phyloP scores from a whole-genome alignment of 2,113 vertebrate species.

The Lophochroa leadbeateri region DNA sequence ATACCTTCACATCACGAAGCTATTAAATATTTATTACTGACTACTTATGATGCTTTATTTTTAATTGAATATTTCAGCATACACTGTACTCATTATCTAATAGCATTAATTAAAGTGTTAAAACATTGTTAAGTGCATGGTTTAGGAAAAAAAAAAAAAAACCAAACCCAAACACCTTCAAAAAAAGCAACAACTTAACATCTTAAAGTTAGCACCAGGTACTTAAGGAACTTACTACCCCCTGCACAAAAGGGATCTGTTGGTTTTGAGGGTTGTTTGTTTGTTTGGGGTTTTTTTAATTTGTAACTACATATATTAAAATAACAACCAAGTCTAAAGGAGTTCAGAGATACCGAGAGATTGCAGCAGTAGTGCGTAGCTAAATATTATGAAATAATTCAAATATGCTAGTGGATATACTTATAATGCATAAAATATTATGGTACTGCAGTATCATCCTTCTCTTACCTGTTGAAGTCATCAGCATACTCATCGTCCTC shows the following conservation, averaged over 20 bases:
- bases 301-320: background rate
- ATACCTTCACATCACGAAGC: background rate
- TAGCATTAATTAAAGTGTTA: background rate
- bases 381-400: background rate
- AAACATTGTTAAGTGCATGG: background rate
- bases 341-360: background rate
- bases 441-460: background rate
- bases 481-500: conserved; percentile 91
- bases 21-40: background rate
- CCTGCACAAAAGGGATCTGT: background rate
- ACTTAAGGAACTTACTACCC: background rate
- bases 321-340: background rate
- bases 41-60: background rate
- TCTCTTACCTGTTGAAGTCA: conserved; percentile 91
- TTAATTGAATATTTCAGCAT: background rate
- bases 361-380: background rate
- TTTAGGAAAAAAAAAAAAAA: background rate
- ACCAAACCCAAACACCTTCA: background rate
- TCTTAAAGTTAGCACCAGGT: background rate
- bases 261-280: background rate
- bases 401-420: background rate
- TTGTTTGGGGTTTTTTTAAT: background rate
- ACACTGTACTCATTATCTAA: background rate
- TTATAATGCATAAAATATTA: background rate
- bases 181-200: background rate